These are phyloP conservation scores for Pangasius macronema DNA, from an alignment of 2,797 vertebrate genomes.

Conservation along the genomic window DNA sequence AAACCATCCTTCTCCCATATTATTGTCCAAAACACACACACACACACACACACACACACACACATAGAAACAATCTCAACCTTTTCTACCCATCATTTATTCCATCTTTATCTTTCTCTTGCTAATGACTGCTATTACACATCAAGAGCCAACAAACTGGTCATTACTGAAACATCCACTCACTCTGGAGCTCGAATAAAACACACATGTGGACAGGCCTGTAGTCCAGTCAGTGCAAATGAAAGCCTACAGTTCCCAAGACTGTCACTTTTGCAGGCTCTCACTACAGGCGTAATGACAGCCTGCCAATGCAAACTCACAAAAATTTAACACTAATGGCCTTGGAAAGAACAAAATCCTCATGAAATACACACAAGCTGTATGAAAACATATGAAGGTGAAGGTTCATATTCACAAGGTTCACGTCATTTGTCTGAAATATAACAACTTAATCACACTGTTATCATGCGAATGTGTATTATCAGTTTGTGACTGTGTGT, in stretches of 20 bases:
- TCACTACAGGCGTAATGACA: slow-evolving; percentile 76
- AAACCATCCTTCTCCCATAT: neutral
- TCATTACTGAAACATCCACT: slow-evolving; percentile 75
- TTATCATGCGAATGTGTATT: neutral
- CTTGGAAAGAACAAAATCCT: slow-evolving; percentile 64
- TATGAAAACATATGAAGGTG: neutral
- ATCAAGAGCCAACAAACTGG: slow-evolving; percentile 72
- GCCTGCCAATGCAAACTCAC: slow-evolving; percentile 71
- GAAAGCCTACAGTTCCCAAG: slow-evolving; percentile 76
- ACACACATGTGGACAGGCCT: slow-evolving; percentile 55
- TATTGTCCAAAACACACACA: slow-evolving; percentile 10
- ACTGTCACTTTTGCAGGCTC: slow-evolving; percentile 72
- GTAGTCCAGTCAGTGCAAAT: slow-evolving; percentile 71
- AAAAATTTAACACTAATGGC: slow-evolving; percentile 73
- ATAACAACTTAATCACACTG: neutral
- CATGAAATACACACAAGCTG: neutral
- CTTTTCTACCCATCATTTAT: slow-evolving; percentile 44
- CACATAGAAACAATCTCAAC: slow-evolving; percentile 20
- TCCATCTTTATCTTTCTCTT: slow-evolving; percentile 64
- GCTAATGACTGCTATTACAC: slow-evolving; percentile 73
- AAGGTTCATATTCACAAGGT: neutral
- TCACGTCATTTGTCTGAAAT: neutral
- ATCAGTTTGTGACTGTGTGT: neutral
- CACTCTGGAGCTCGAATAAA: slow-evolving; percentile 72
- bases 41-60: slow-evolving; percentile 34